Base-by-base conservation (phyloP, 2,888 invertebrate species). In the Microchrysa polita region DNA sequence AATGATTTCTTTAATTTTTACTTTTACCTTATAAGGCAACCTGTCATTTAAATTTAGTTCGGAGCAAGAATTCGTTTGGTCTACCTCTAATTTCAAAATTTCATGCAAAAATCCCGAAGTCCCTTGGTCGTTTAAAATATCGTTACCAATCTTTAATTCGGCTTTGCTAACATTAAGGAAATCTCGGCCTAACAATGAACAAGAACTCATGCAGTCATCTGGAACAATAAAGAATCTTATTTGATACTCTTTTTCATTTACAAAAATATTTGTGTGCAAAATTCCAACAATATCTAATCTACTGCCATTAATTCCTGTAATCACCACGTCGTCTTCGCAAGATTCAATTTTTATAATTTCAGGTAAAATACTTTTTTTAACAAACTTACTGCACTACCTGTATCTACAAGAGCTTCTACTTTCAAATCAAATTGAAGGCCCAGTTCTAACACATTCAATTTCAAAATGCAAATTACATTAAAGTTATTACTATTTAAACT, bases 171-270 rank as follows among this genome's bases (percentile, higher is more conserved):
- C 16, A 14, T 16, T 52, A 10, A 52, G 16, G 12, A 52, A 9
- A 10, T 1, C 52, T 16, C 52, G 52, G 5, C 5, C 52, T 16
- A 52, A 16, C 52, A 52, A 52, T 10, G 52, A 52, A 16, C 52
- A 52, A 52, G 52, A 14, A 52, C 10, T 52, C 52, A 52, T 52
- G 16, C 52, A 52, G 4, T 52, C 16, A 52, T 52, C 52, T 52
- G 52, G 52, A 5, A 52, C 52, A 52, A 52, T 14, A 16, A 16
- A 52, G 16, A 52, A 52, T 9, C 12, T 5, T 4, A 52, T 14
- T 16, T 4, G 16, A 14, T 52, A 52, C 5, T 52, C 52, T 1
- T 5, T 52, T 52, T 14, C 52, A 10, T 52, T 52, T 5, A 52
- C 52, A 14, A 14, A 10, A 10, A 52, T 52, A 52, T 52, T 52